These are phyloP conservation scores for Helicolenus hilgendorfi DNA, from an alignment of 2,797 vertebrate genomes.

Conservation along the genomic window DNA sequence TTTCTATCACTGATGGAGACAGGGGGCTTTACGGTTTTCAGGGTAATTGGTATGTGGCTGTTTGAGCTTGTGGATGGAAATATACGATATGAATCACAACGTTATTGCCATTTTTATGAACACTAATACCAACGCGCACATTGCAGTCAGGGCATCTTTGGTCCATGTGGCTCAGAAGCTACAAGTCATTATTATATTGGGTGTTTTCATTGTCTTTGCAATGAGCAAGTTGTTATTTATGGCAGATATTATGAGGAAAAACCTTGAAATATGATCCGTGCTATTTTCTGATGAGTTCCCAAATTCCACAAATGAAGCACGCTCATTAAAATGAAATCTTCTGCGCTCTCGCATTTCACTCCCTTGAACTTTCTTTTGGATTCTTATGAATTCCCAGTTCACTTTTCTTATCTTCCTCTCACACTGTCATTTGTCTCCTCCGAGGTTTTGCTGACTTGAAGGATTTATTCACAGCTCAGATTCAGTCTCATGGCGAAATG, in stretches of 20 bases:
- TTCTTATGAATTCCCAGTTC: slow-evolving; percentile 34
- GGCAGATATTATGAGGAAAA: not conserved
- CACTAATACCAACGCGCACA: not conserved
- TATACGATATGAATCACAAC: slow-evolving; percentile 10
- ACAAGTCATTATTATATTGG: slow-evolving; percentile 12
- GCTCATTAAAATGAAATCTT: slow-evolving; percentile 33
- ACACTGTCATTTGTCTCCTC: slow-evolving; percentile 36
- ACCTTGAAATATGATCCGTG: not conserved
- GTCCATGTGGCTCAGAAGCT: not conserved
- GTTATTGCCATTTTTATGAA: slow-evolving; percentile 46
- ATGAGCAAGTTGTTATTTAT: slow-evolving; percentile 5
- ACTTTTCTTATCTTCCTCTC: slow-evolving; percentile 26
- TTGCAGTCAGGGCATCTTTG: not conserved
- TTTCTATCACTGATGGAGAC: slow-evolving; percentile 13
- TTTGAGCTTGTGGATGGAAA: slow-evolving; percentile 16
- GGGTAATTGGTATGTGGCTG: slow-evolving; percentile 47
- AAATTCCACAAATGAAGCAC: slow-evolving; percentile 8
- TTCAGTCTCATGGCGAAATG: slow-evolving; percentile 57
- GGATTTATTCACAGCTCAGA: slow-evolving; percentile 63
- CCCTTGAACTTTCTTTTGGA: not conserved
- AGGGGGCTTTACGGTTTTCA: not conserved
- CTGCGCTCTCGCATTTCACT: not conserved
- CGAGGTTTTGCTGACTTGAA: slow-evolving; percentile 44
- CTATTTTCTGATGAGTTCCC: not conserved
- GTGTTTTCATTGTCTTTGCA: slow-evolving; percentile 22